Conservation (phyloP, 2,797 vertebrate genomes). For the Syngnathus acus region DNA sequence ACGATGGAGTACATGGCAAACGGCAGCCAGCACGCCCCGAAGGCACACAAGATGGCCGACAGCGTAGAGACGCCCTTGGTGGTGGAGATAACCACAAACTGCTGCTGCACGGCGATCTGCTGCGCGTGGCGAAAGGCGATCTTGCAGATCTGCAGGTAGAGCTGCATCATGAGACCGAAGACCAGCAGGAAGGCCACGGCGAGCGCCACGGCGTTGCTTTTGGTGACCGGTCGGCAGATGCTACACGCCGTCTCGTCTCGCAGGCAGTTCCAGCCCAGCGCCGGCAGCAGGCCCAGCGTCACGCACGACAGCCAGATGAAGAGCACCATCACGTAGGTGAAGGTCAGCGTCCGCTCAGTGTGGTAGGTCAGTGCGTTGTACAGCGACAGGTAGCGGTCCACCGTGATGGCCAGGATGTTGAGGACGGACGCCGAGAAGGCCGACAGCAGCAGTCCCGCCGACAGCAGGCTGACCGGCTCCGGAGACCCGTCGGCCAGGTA, state of each 20-base stretch:
- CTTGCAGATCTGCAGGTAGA: slow-evolving; percentile 88
- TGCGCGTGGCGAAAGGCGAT: slow-evolving; percentile 87
- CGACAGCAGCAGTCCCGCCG: slow-evolving; percentile 76
- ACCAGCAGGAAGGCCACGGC: slow-evolving; percentile 82
- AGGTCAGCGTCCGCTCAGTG: slow-evolving; percentile 79
- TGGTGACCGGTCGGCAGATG: slow-evolving; percentile 80
- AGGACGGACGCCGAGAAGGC: slow-evolving; percentile 85
- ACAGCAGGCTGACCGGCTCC: slow-evolving; percentile 74
- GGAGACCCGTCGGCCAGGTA: slow-evolving; percentile 68
- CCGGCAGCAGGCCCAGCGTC: slow-evolving; percentile 75
- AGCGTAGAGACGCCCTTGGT: slow-evolving; percentile 87
- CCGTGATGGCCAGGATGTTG: slow-evolving; percentile 85
- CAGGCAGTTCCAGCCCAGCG: slow-evolving; percentile 87
- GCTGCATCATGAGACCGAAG: slow-evolving; percentile 86
- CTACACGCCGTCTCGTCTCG: slow-evolving; percentile 76
- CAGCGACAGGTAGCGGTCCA: slow-evolving; percentile 88
- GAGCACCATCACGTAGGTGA: slow-evolving; percentile 76
- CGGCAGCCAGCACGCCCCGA: slow-evolving; percentile 87
- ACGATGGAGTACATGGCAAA: slow-evolving; percentile 85
- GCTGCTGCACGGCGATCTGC: slow-evolving; percentile 89
- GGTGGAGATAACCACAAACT: slow-evolving; percentile 81
- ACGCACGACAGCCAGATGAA: slow-evolving; percentile 77
- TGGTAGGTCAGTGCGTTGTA: slow-evolving; percentile 89
- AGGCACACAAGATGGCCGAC: slow-evolving; percentile 82
- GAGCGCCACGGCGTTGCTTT: slow-evolving; percentile 79